Base-by-base conservation (phyloP, 2,113 vertebrate genomes). In the Pyrgilauda ruficollis region DNA sequence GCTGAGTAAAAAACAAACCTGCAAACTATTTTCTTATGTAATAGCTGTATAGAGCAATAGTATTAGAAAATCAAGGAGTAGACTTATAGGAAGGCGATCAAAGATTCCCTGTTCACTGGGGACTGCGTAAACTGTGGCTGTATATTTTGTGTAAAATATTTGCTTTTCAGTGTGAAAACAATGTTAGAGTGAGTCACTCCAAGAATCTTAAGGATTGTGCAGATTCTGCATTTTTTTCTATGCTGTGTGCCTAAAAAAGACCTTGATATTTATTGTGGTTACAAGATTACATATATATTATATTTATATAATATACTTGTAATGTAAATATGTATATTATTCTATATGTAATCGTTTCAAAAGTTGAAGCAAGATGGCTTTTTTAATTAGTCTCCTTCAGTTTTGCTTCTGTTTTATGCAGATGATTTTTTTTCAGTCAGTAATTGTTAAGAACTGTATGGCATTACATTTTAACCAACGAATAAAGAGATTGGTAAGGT, bases 241-340 rank as follows among this genome's bases (percentile, higher is more conserved):
- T 97, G 97, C 97, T 97, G 85, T 98, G 99, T 99, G 98, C 99
- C 98, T 99, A 98, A 97, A 98, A 97, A 98, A 96, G 62, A 94
- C 94, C 97, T 98, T 98, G 94, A 98, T 99, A 98, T 99, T 98
- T 99, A 98, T 99, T 99, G 98, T 98, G 97, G 95, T 98, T 98
- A 98, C 97, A 98, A 98, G 90, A 97, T 97, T 97, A 98, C 95
- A 98, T 83, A 97, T 97, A 98, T 97, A 98, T 98, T 98, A 99
- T 98, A 99, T 99, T 99, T 99, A 98, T 98, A 98, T 97, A 97
- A 98, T 99, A 98, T 99, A 99, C 98, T 98, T 97, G 94, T 97
- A 96, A 92, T 99, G 98, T 99, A 99, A 98, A 99, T 99, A 99
- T 97, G 98, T 98, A 98, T 98, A 97, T 97, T 97, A 97, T 91